phyloP scores from a whole-genome alignment of 1,140 invertebrate genomes.

The Drosophila nigromelanica region DNA sequence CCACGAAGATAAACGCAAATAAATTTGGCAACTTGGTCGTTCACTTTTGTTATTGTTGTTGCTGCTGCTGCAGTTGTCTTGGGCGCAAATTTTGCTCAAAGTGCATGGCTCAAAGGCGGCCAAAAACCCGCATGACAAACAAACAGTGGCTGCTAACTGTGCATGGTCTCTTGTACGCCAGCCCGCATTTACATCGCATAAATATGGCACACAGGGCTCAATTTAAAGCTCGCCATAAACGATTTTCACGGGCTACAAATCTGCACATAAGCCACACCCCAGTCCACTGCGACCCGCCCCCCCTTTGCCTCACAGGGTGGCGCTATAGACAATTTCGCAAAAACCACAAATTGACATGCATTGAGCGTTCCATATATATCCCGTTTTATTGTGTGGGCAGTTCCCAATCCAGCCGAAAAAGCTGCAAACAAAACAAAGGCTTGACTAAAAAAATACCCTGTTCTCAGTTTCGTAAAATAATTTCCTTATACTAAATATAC shows the following conservation, averaged over 20 bases:
- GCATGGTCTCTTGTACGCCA: constrained; percentile 12
- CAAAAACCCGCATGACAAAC: constrained; percentile 52
- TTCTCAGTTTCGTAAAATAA: no score
- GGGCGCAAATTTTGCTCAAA: constrained; percentile 15
- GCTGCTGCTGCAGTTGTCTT: constrained; percentile 35
- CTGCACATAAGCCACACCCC: constrained; percentile 15
- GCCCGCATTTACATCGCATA: constrained; percentile 70
- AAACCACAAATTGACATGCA: constrained; percentile 76
- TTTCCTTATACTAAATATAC: no score
- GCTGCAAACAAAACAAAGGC: constrained; percentile 16
- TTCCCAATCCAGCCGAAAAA: constrained; percentile 6
- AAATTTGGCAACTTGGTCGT: constrained; percentile 73
- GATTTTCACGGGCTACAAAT: constrained; percentile 56
- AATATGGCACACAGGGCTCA: constrained; percentile 56
- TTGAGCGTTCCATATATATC: constrained; percentile 39
- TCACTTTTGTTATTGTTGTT: neutral
- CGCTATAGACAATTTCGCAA: neutral
- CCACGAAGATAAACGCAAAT: constrained; percentile 81
- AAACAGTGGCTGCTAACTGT: constrained; percentile 20
- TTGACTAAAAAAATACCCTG: neutral
- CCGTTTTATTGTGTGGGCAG: constrained; percentile 38
- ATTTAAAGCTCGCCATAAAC: constrained; percentile 55
- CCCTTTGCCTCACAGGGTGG: neutral
- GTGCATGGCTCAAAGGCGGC: constrained; percentile 28
- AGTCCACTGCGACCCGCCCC: no score